phyloP scores from a whole-genome alignment of 1,140 invertebrate species.

The Zaprionus inermis region DNA sequence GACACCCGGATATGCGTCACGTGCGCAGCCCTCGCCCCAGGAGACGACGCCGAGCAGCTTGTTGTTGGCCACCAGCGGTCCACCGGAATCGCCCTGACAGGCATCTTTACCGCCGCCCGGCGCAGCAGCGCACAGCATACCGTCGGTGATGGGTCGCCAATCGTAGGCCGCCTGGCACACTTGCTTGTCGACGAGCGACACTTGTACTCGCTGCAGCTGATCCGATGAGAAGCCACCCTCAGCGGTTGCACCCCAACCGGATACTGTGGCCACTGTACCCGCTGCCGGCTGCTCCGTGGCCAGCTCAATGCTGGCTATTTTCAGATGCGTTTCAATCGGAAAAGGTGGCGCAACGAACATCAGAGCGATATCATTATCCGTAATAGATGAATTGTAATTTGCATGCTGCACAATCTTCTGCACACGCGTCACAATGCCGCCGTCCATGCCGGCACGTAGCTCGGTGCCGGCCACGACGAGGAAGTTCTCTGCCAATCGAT shows the following conservation, averaged over 20 bases:
- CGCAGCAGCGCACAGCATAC: constrained; percentile 89
- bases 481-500: constrained; percentile 50
- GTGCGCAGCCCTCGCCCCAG: constrained; percentile 88
- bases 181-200: constrained; percentile 82
- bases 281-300: constrained; percentile 20
- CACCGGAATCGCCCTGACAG: constrained; percentile 85
- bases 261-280: constrained; percentile 53
- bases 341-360: constrained; percentile 54
- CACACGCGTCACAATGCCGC: constrained; percentile 56
- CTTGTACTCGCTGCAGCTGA: constrained; percentile 53
- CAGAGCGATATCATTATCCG: constrained; percentile 71
- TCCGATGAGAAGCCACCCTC: constrained; percentile 52
- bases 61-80: constrained; percentile 76
- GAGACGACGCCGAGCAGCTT: constrained; percentile 87
- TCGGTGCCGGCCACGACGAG: constrained; percentile 64
- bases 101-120: constrained; percentile 84
- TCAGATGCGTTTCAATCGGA: constrained; percentile 28
- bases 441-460: constrained; percentile 53
- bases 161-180: constrained; percentile 80
- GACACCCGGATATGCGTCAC: constrained; percentile 87
- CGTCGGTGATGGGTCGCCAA: constrained; percentile 85
- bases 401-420: constrained; percentile 57
- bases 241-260: constrained; percentile 66
- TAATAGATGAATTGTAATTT: constrained; percentile 60
- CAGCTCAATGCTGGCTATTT: constrained; percentile 49